These are phyloP conservation scores for Liopterus haemorrhoidalis DNA, from an alignment of 2,888 invertebrate species.

Conservation along the genomic window DNA sequence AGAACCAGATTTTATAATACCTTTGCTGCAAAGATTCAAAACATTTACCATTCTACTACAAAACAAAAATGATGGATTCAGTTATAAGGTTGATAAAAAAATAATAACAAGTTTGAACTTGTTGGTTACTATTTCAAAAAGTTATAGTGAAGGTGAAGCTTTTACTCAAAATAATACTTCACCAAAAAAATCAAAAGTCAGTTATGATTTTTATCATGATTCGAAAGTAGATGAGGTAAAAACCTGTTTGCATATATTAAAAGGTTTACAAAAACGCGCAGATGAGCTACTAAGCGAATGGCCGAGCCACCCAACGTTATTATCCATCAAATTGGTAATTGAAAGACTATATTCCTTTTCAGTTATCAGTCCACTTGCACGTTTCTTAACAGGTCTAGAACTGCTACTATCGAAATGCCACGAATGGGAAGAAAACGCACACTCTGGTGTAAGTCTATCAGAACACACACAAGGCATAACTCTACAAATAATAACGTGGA, in stretches of 20 bases:
- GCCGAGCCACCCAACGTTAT: constrained; percentile 85
- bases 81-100: constrained; percentile 50
- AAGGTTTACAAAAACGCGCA: constrained; percentile 57
- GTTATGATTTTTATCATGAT: constrained; percentile 75
- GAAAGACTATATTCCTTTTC: constrained; percentile 64
- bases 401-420: constrained; percentile 76
- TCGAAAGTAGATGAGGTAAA: constrained; percentile 72
- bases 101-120: constrained; percentile 56
- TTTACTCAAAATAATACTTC: constrained; percentile 35
- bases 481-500: constrained; percentile 81
- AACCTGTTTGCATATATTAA: constrained; percentile 64
- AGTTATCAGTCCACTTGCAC: constrained; percentile 74
- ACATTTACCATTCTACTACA: constrained; percentile 54
- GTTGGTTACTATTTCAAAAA: constrained; percentile 50
- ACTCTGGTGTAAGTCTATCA: constrained; percentile 75
- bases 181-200: constrained; percentile 27
- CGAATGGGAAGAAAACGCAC: constrained; percentile 91
- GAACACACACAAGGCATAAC: constrained; percentile 68
- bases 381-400: constrained; percentile 87
- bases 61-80: constrained; percentile 49
- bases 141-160: constrained; percentile 46
- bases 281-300: constrained; percentile 65
- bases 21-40: constrained; percentile 55
- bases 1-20: constrained; percentile 46
- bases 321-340: constrained; percentile 63